Evolutionary conservation across 2,888 invertebrate genomes (phyloP), one percentile per base, ranked within the genome.

Genomic region (Fabriciana adippe): DNA sequence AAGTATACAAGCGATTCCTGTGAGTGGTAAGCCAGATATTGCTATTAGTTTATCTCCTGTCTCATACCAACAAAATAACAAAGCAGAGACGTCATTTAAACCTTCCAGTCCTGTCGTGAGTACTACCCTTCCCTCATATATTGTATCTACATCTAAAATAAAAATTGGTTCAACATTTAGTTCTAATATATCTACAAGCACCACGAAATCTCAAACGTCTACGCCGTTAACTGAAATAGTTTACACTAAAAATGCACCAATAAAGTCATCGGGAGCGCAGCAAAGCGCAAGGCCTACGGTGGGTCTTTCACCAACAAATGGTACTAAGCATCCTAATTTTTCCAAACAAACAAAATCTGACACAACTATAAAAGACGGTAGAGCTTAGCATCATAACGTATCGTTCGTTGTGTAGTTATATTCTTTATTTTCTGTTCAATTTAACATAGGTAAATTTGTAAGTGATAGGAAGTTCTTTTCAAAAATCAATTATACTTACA

Each of bases 361-460:
- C 14, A 70, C 70, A 50, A 55, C 71, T 56, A 70, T 70, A 55
- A 74, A 73, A 69, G 73, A 72, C 60, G 68, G 78, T 63, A 83
- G 84, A 81, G 78, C 77, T 81, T 83, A 84, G 79, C 76, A 74
- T 71, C 77, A 72, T 64, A 68, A 62, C 55, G 47, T 64, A 60
- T 35, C 47, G 56, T 63, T 55, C 55, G n/a, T 26, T n/a, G 45
- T 63, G 41, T 16, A 47, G 18, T 6, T 48, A 48, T 63, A 41
- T 11, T 62, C 11, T 41, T 41, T 41, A 11, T 11, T 41, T 41
- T 8, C 35, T 41, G 8, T 11, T 41, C 11, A 41, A 11, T 41
- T 41, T 41, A 41, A 11, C 8, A 41, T 41, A 41, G 11, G 2
- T 41, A 41, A 41, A 41, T 8, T 8, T 41, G 11, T 41, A 41